Evolutionary conservation across 2,797 vertebrate species (phyloP).

Genomic region (Microhierax caerulescens): DNA sequence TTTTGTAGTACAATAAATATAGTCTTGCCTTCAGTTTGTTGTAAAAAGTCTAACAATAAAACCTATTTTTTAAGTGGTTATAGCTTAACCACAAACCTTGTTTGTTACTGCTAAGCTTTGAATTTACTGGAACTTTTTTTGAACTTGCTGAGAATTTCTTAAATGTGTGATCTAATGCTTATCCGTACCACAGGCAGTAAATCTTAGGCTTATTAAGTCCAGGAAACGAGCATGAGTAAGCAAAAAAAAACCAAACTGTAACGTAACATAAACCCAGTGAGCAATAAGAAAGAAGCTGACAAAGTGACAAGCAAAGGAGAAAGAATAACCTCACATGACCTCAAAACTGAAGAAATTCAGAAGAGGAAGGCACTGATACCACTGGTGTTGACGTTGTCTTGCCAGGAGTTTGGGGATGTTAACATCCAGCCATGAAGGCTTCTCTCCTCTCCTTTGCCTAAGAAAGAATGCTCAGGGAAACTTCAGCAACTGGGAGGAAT

Average conservation of each 20-base stretch:
- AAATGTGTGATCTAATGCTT: not conserved
- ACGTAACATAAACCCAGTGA: not conserved
- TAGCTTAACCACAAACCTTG: not conserved
- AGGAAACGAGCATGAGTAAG: not conserved
- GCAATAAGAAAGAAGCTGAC: not conserved
- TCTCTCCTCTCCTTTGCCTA: not conserved
- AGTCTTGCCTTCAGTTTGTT: not conserved
- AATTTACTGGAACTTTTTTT: not conserved
- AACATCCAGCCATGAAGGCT: not conserved
- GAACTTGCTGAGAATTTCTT: not conserved
- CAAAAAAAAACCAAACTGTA: fast-evolving
- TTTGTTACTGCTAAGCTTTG: not conserved
- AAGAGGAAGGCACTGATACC: not conserved
- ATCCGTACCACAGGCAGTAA: not conserved
- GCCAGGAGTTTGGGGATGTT: not conserved
- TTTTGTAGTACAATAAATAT: not conserved
- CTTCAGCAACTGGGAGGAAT: not conserved
- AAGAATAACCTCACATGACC: not conserved
- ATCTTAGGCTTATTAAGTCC: not conserved
- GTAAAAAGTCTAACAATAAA: not conserved
- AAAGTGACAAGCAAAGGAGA: not conserved
- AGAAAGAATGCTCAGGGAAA: not conserved
- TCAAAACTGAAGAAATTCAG: not conserved
- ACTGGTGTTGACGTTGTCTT: not conserved
- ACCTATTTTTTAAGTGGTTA: not conserved